Conservation (phyloP, 2,113 vertebrate species). For the Aix galericulata region DNA sequence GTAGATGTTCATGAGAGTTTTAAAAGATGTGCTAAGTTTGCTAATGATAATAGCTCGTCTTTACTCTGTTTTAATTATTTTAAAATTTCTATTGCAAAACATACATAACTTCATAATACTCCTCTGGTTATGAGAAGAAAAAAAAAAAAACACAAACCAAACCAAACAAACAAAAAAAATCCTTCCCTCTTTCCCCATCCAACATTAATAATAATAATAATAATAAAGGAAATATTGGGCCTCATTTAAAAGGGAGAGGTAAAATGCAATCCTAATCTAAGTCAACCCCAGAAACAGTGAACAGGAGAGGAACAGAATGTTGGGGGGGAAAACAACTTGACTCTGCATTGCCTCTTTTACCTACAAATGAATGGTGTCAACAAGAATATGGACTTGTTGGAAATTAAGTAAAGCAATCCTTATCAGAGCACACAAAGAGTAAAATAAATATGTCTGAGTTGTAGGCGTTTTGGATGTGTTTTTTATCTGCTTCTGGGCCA, state of each 20-base stretch:
- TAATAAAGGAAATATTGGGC: neutral
- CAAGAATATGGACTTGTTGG: neutral
- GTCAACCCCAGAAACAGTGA: constrained; percentile 23
- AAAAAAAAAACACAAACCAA: rapidly evolving
- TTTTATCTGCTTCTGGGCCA: neutral
- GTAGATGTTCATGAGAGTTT: neutral
- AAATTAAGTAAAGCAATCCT: constrained; percentile 8
- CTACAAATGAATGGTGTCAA: neutral
- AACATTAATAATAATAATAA: neutral
- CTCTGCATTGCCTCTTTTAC: neutral
- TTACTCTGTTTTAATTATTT: neutral
- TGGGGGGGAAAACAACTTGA: neutral
- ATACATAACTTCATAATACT: neutral
- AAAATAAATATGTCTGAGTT: neutral
- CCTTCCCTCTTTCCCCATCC: neutral
- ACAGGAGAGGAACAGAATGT: neutral
- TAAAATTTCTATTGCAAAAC: neutral
- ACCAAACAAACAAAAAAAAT: rapidly evolving
- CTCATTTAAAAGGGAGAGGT: constrained; percentile 7
- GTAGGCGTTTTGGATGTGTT: neutral
- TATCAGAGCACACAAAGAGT: neutral
- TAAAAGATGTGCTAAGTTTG: neutral
- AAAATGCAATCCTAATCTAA: neutral
- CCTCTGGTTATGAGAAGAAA: neutral
- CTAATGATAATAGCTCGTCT: neutral